Evolutionary conservation across 2,113 vertebrate genomes (phyloP), one percentile per base, ranked within the genome.

Genomic region (Eudyptes chrysolophus): DNA sequence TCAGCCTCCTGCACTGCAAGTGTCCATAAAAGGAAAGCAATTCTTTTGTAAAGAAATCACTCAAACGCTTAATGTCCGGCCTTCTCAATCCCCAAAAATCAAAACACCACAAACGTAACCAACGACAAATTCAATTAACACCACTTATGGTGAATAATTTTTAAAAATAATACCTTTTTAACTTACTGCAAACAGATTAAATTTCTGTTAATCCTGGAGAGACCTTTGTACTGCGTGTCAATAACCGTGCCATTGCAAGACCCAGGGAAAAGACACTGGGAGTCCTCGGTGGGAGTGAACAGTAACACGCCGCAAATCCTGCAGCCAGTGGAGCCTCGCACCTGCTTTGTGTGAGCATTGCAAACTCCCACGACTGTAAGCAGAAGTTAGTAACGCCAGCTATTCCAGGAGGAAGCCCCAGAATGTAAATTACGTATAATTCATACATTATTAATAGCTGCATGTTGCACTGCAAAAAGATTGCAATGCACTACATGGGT

Each of bases 281-380:
- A 78, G 27, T 18, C 13, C 25, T 8, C n/a, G 4, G 12, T 3
- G 30, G 17, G 27, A 85, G 13, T 5, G 44, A 51, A 36, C 1
- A 52, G n/a, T 21, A 64, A 20, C 8, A 52, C 10, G 13, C 7
- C 42, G 62, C 40, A 88, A n/a, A 72, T 16, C 29, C 77, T 49
- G 40, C 15, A 36, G 38, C 44, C 66, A 51, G 16, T 0, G 8
- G 24, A 84, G 71, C 27, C 26, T 22, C 38, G 5, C 38, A 11
- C 1, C 20, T 26, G 60, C 52, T 29, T 30, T 4, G 4, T 0
- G 1, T 4, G 44, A 70, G 22, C 55, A 21, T 2, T 21, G 72
- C 54, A 40, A 34, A 30, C 26, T 66, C 15, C 51, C 34, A 4
- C 0, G 0, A 20, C 21, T 7, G 10, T 2, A 36, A 84, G 66